Percentiles rank a stretch among this genome's conserved stretches.
These are phyloP conservation scores for Panagrolaimus sp. DNA, from an alignment of 1,140 invertebrate species.

Conservation along the genomic window DNA sequence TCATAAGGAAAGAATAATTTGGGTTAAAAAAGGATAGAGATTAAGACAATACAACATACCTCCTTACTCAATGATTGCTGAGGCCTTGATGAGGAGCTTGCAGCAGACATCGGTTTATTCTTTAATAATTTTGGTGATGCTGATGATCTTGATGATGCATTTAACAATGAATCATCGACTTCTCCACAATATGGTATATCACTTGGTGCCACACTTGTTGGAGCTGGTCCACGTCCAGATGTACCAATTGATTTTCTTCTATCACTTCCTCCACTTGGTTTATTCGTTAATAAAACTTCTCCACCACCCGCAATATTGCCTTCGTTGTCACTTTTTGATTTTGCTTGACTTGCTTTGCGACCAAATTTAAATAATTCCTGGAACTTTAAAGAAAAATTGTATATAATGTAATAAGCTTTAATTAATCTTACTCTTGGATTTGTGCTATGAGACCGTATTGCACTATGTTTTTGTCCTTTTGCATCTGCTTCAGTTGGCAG, in stretches of 20 bases:
- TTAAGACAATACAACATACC: conserved; percentile 12
- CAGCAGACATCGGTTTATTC: no score
- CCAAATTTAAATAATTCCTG: conserved; percentile 42
- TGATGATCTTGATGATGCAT: no score
- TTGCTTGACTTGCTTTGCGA: conserved; percentile 34
- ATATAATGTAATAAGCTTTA: conserved; percentile 14
- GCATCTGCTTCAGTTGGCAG: conserved; percentile 38
- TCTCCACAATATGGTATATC: conserved; percentile 30
- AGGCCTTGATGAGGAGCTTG: neutral
- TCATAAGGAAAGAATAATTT: no score
- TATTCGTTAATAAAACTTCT: conserved; percentile 2
- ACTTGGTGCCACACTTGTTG: conserved; percentile 16
- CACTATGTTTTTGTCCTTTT: conserved; percentile 38
- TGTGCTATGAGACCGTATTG: conserved; percentile 43
- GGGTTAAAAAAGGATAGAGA: neutral
- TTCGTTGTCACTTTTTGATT: conserved; percentile 18
- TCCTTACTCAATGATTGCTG: conserved; percentile 13
- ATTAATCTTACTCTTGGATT: conserved; percentile 32
- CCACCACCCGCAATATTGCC: neutral
- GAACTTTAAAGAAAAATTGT: conserved; percentile 17
- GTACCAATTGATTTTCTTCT: conserved; percentile 17
- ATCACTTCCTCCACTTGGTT: conserved; percentile 14
- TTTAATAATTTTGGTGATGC: no score
- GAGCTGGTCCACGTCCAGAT: conserved; percentile 8
- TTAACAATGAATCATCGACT: no score